Evolutionary conservation across 2,888 invertebrate genomes (phyloP).

Genomic region (Nephrocerus scutellatus): DNA sequence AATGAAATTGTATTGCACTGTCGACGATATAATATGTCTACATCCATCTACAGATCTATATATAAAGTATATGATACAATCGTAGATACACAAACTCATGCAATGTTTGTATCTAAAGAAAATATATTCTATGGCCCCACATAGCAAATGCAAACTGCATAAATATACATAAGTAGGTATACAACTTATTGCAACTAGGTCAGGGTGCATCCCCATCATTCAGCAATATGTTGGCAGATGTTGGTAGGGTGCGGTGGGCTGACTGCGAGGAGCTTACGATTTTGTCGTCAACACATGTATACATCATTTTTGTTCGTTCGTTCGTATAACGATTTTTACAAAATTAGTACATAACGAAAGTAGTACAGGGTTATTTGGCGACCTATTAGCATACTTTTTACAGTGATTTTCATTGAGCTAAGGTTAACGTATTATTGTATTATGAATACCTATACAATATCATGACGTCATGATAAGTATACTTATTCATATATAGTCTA

Average conservation of each 20-base stretch:
- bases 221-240: constrained; percentile 20
- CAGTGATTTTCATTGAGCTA: constrained; percentile 38
- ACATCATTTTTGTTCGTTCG: no score
- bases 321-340: no score
- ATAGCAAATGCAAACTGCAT: constrained; percentile 6
- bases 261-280: constrained; percentile 9
- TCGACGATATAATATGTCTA: constrained; percentile 6
- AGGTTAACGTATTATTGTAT: constrained; percentile 38
- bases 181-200: constrained; percentile 37
- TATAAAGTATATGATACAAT: constrained; percentile 10
- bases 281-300: not conserved
- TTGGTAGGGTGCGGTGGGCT: constrained; percentile 24
- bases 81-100: constrained; percentile 17
- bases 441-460: constrained; percentile 13
- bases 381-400: constrained; percentile 45
- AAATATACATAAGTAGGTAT: constrained; percentile 18
- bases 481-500: no score
- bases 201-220: constrained; percentile 39
- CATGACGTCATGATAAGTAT: constrained; percentile 8
- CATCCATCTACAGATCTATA: constrained; percentile 5
- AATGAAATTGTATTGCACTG: not conserved
- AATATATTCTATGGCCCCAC: constrained; percentile 21
- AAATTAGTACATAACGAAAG: constrained; percentile 27
- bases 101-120: constrained; percentile 19
- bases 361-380: constrained; percentile 45